Base-by-base conservation (phyloP, 1,140 invertebrate species). In the Drosophila littoralis region DNA sequence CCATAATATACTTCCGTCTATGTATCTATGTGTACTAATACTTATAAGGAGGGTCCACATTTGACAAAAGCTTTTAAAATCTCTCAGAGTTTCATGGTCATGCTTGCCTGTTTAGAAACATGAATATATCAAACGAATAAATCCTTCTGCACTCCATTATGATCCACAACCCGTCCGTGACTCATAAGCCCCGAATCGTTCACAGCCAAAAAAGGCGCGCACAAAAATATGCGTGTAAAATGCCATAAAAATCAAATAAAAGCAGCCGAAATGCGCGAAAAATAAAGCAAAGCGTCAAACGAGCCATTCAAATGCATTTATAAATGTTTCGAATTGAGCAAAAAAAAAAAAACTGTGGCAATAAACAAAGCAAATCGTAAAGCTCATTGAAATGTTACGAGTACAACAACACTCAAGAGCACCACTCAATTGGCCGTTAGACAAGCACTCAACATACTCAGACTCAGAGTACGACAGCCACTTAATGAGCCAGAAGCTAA, bases 311-410 rank as follows among this genome's bases (percentile, higher is more conserved):
- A 79, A 79, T 82, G 72, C 82, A 77, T 86, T 86, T 82, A 75
- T 78, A 86, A 86, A 79, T 73, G 65, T 60, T 75, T 76, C 81
- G 59, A 83, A 78, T 63, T 61, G 58, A 79, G 57, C 42, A 63
- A 66, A 33, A 59, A 54, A 66, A 38, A 63, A 71, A 48, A 73
- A 84, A 77, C 65, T 71, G 68, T 38, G 66, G 61, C 61, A 77
- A 86, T 88, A 88, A 88, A 82, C 60, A 79, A 82, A 46, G 51
- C 75, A 61, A 63, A 65, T 65, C 76, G 52, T 45, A 52, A 78
- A 77, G 59, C 82, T 76, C 79, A 86, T 86, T 88, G 84, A 88
- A 88, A 83, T 83, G 81, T 86, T 86, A 54, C 64, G 64, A 73
- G 70, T 54, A 77, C 48, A 74, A 86, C 82, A 79, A 79, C 76